Evolutionary conservation across 1,140 invertebrate genomes (phyloP).

Genomic region (Anoplolepis gracilipes): DNA sequence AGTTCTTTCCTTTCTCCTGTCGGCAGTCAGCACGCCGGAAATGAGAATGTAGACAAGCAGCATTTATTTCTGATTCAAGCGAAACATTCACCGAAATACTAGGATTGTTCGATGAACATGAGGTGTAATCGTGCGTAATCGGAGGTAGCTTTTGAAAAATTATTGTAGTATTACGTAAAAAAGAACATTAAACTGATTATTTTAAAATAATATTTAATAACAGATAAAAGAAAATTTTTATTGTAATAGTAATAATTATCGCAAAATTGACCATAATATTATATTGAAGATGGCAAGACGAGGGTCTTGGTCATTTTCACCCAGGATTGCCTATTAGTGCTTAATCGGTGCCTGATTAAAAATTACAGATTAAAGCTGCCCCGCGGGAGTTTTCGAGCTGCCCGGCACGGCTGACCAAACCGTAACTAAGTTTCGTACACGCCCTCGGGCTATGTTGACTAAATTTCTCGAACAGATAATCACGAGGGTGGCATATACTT

Average conservation of each 20-base stretch:
- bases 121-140: background rate
- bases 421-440: slow-evolving; percentile 81
- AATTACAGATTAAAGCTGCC: slow-evolving; percentile 80
- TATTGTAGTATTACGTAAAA: background rate
- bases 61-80: slow-evolving; percentile 81
- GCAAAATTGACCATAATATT: background rate
- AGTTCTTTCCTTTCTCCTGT: slow-evolving; percentile 59
- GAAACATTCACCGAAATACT: slow-evolving; percentile 73
- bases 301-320: slow-evolving; percentile 62
- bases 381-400: slow-evolving; percentile 72
- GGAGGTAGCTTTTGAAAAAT: background rate
- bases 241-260: background rate
- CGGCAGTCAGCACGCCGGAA: slow-evolving; percentile 75
- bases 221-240: background rate
- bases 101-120: background rate
- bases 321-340: slow-evolving; percentile 78
- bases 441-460: slow-evolving; percentile 80
- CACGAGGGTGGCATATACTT: slow-evolving; percentile 80
- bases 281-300: background rate
- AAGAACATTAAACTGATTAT: background rate
- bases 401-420: slow-evolving; percentile 77
- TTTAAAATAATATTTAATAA: background rate
- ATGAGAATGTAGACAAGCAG: slow-evolving; percentile 79
- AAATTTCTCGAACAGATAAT: slow-evolving; percentile 84
- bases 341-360: slow-evolving; percentile 79